A percentile compares a stretch with the other conserved stretches of the same genome.
Evolutionary conservation across 2,888 invertebrate genomes (phyloP).

Genomic region (Oxytorus armatus): DNA sequence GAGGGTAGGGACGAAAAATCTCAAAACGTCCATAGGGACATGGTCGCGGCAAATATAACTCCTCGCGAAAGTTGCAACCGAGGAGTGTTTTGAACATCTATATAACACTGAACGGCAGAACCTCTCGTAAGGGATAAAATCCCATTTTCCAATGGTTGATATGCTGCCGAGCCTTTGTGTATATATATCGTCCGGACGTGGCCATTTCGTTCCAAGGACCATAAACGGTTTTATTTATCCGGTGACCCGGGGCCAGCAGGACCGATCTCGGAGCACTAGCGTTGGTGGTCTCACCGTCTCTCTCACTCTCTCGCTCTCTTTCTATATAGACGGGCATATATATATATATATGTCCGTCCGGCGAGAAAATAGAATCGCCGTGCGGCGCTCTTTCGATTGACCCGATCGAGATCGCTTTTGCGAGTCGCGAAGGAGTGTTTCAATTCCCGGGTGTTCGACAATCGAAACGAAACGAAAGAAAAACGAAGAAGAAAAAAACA

Average conservation of each 20-base stretch:
- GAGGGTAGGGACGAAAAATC: constrained; percentile 22
- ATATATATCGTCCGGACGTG: constrained; percentile 30
- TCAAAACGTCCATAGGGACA: constrained; percentile 33
- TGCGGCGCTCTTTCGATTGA: constrained; percentile 68
- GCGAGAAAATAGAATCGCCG: constrained; percentile 77
- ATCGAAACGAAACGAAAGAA: constrained; percentile 48
- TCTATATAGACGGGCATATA: neutral
- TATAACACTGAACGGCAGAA: constrained; percentile 6
- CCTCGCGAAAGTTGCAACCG: constrained; percentile 36
- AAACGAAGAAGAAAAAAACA: constrained; percentile 36
- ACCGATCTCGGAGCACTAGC: constrained; percentile 45
- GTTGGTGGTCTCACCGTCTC: constrained; percentile 60
- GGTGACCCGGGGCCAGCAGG: constrained; percentile 53
- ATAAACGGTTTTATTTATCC: constrained; percentile 75
- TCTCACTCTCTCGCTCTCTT: constrained; percentile 6
- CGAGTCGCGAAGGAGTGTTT: constrained; percentile 74
- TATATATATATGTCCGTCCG: constrained; percentile 22
- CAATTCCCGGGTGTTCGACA: constrained; percentile 78
- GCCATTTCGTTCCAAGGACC: constrained; percentile 65
- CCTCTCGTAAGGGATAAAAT: constrained; percentile 73
- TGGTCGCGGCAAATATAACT: constrained; percentile 46
- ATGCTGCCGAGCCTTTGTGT: constrained; percentile 46
- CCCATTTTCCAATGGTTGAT: constrained; percentile 76
- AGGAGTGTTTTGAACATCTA: constrained; percentile 6
- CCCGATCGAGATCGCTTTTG: constrained; percentile 77